Evolutionary conservation across 2,888 invertebrate species (phyloP).

Genomic region (Lepidochrysops patricia): DNA sequence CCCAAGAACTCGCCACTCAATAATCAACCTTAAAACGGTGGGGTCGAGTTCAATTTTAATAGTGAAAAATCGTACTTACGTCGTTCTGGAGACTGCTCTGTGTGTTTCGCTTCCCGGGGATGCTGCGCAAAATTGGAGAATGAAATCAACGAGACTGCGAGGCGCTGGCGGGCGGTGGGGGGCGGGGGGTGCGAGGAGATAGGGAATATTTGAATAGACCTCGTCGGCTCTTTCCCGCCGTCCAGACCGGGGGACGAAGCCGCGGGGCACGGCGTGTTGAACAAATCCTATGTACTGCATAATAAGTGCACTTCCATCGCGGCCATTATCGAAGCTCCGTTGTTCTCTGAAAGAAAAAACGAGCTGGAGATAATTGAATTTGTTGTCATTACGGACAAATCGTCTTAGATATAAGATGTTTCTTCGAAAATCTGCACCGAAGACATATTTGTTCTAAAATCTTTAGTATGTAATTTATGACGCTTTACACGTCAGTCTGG

Average conservation of each 20-base stretch:
- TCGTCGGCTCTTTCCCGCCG: conserved; percentile 56
- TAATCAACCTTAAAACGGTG: conserved; percentile 25
- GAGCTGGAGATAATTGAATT: conserved; percentile 63
- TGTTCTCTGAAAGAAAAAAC: conserved; percentile 42
- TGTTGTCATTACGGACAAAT: conserved; percentile 63
- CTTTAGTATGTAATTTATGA: no score
- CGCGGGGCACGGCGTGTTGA: conserved; percentile 44
- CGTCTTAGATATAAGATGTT: conserved; percentile 55
- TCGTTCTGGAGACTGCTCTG: conserved; percentile 63
- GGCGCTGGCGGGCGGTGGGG: conserved; percentile 64
- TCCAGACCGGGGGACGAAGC: conserved; percentile 34
- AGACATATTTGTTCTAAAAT: background rate
- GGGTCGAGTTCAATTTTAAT: conserved; percentile 30
- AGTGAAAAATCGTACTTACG: conserved; percentile 30
- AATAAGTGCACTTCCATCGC: conserved; percentile 64
- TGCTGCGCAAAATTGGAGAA: conserved; percentile 76
- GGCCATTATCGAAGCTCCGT: conserved; percentile 47
- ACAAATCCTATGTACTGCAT: conserved; percentile 64
- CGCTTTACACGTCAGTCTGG: no score
- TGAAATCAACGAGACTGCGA: conserved; percentile 75
- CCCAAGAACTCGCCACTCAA: conserved; percentile 18
- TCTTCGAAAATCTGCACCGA: conserved; percentile 30
- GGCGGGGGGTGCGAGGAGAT: conserved; percentile 56
- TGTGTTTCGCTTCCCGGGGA: conserved; percentile 71
- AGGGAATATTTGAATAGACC: conserved; percentile 71